Conservation (phyloP, 2,888 invertebrate genomes). For the Proisotoma minuta region DNA sequence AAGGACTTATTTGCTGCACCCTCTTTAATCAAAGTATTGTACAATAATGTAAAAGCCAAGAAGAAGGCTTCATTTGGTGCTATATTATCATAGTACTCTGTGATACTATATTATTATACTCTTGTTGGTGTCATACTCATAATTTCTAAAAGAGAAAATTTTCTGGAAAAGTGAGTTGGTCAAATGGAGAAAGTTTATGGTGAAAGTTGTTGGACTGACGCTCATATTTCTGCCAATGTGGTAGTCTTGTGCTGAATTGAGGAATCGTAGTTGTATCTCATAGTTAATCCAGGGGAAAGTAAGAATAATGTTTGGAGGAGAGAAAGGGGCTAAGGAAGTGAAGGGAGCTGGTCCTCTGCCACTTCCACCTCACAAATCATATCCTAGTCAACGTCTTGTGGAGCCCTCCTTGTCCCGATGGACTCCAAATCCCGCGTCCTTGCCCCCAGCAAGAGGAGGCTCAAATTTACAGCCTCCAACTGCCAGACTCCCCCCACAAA, state of each 20-base stretch:
- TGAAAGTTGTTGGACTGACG: background rate
- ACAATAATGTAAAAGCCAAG: background rate
- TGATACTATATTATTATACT: background rate
- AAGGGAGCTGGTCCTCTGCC: conserved; percentile 41
- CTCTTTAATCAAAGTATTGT: background rate
- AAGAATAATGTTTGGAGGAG: conserved; percentile 21
- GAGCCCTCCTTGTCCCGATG: conserved; percentile 40
- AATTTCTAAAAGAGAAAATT: background rate
- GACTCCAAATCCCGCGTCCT: conserved; percentile 43
- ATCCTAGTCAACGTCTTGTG: conserved; percentile 29
- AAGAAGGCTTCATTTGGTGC: background rate
- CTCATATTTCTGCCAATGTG: background rate
- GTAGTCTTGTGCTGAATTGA: background rate
- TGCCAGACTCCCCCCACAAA: conserved; percentile 27
- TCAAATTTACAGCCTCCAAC: conserved; percentile 17
- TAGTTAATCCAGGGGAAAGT: too few relatives aligned
- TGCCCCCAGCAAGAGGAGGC: conserved; percentile 23
- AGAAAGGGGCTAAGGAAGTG: conserved; percentile 12
- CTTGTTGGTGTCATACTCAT: background rate
- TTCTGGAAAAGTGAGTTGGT: background rate
- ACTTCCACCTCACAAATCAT: conserved; percentile 33
- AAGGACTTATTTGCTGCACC: background rate
- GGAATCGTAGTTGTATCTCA: background rate
- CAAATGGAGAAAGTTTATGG: background rate
- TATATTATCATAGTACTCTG: background rate